A percentile compares a stretch with the other conserved stretches of the same genome.
phyloP scores from a whole-genome alignment of 2,888 invertebrate genomes.

The Drosophila ezoana region DNA sequence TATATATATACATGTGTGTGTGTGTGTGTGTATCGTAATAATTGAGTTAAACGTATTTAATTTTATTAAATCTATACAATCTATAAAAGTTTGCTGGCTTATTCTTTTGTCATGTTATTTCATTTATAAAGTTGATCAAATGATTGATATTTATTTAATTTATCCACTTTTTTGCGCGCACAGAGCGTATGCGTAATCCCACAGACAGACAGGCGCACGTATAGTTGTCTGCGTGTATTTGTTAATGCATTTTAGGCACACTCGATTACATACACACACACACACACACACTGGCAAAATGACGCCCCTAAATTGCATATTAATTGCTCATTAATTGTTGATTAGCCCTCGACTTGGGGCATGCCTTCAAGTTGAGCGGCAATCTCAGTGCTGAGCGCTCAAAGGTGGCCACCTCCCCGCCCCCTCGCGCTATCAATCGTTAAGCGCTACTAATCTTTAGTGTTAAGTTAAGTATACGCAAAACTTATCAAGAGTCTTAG shows the following conservation, averaged over 20 bases:
- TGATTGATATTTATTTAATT: conserved; percentile 23
- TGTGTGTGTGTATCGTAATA: conserved; percentile 1
- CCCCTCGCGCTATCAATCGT: background rate
- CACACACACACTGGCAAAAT: conserved; percentile 22
- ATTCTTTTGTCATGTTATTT: conserved; percentile 10
- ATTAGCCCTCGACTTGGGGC: conserved; percentile 63
- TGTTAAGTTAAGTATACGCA: conserved; percentile 66
- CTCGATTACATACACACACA: conserved; percentile 38
- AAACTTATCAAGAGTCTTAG: conserved; percentile 62
- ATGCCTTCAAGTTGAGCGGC: conserved; percentile 18
- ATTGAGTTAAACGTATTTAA: conserved; percentile 8
- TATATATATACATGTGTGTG: no score
- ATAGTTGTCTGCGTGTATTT: conserved; percentile 34
- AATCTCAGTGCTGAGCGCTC: conserved; percentile 36
- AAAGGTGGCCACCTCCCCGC: background rate
- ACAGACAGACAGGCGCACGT: conserved; percentile 1
- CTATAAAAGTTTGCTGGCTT: background rate
- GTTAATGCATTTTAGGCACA: conserved; percentile 65
- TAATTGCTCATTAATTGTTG: conserved; percentile 79
- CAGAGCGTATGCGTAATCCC: conserved; percentile 22
- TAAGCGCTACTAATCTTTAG: conserved; percentile 58
- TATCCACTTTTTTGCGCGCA: background rate
- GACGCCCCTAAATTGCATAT: conserved; percentile 69
- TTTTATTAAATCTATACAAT: conserved; percentile 10
- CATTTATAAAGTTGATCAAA: conserved; percentile 11